Base-by-base conservation (phyloP, 2,113 vertebrate genomes). In the Tenrec ecaudatus region DNA sequence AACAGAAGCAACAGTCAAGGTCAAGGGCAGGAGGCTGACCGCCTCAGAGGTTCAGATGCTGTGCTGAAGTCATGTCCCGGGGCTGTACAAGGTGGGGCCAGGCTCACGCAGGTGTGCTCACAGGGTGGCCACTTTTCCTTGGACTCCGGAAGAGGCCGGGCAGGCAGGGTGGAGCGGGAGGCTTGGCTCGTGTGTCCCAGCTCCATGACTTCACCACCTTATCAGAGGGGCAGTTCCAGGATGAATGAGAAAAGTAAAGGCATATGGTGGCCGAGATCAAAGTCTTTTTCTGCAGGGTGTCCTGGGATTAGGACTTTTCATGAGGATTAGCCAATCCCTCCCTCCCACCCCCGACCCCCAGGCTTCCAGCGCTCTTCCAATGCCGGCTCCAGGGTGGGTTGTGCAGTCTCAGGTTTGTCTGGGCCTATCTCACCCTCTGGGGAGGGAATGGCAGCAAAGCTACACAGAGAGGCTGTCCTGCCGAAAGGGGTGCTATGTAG, bases 21-120 rank as follows among this genome's bases (percentile, higher is more conserved):
- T 29, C n/a, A 64, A 36, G 80, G 27, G 16, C 82, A 38, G 53
- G 84, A 71, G 29, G 53, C 3, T 4, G 88, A 75, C 47, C 79
- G 6, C 10, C 82, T 82, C n/a, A 16, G 66, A 60, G 40, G 14
- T 20, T n/a, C 57, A 40, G 40, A 73, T 2, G n/a, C n/a, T 73
- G 76, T 85, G 40, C 81, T 91, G n/a, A 53, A 20, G 80, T 83
- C 66, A n/a, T 33, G 53, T 58, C 88, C 58, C 16, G 16, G 79
- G 68, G 60, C 83, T 53, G n/a, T 66, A 43, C 36, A 47, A 29
- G 68, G 86, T 12, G 8, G 69, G 76, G 36, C 0, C 6, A 31
- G 75, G 53, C 40, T 86, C 43, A 82, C 40, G 23, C 43, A 89
- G 80, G 64, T 94, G 90, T 92, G 92, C 29, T 69, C 81, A 89